These are phyloP conservation scores for Gibbula magus DNA, from an alignment of 2,888 invertebrate species.

Conservation along the genomic window DNA sequence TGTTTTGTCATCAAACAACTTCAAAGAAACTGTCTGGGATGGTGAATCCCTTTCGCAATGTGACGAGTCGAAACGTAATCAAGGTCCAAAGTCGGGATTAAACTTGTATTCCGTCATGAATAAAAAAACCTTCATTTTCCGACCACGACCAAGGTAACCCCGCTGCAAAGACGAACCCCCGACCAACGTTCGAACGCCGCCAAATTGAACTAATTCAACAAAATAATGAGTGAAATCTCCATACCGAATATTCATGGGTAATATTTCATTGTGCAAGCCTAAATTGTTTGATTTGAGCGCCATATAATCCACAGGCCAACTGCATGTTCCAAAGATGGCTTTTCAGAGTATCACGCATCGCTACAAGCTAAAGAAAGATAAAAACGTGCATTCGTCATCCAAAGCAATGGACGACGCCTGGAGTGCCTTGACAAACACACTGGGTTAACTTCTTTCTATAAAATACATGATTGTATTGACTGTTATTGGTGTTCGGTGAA, in stretches of 20 bases:
- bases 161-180: background rate
- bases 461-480: too few relatives aligned
- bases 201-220: constrained; percentile 19
- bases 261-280: constrained; percentile 6
- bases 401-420: too few relatives aligned
- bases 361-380: too few relatives aligned
- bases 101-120: constrained; percentile 4
- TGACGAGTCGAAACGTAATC: background rate
- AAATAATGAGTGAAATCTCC: constrained; percentile 14
- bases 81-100: background rate
- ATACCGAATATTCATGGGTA: background rate
- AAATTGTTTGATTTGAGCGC: background rate
- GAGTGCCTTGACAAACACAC: too few relatives aligned
- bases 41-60: background rate
- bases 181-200: background rate
- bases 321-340: too few relatives aligned
- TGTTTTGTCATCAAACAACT: constrained; percentile 25
- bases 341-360: too few relatives aligned
- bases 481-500: too few relatives aligned
- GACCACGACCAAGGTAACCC: background rate
- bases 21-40: background rate
- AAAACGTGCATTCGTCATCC: too few relatives aligned
- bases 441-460: too few relatives aligned
- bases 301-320: too few relatives aligned
- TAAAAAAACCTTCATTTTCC: background rate